A percentile compares a stretch with the other conserved stretches of the same genome.
phyloP scores from a whole-genome alignment of 2,797 vertebrate species.

The Parambassis ranga region DNA sequence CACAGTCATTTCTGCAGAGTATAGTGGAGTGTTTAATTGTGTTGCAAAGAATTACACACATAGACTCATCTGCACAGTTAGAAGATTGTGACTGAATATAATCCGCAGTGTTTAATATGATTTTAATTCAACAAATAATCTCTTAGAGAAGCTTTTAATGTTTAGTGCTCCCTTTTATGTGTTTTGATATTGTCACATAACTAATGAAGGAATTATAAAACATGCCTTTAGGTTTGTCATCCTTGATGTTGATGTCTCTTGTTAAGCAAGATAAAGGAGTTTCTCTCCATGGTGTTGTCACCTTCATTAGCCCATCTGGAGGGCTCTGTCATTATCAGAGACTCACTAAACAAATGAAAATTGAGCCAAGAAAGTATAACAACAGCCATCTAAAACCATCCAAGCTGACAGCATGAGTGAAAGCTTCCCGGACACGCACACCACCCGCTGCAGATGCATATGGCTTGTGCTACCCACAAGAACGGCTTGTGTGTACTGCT shows the following conservation, averaged over 20 bases:
- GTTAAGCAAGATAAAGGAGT: constrained; percentile 26
- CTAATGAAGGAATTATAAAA: neutral
- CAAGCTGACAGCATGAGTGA: constrained; percentile 43
- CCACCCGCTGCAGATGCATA: constrained; percentile 40
- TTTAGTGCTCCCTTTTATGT: neutral
- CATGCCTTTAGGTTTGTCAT: neutral
- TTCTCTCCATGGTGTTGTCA: constrained; percentile 30
- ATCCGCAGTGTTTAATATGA: too few species aligned
- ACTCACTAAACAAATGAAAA: constrained; percentile 44
- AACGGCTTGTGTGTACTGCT: constrained; percentile 24
- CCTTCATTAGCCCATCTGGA: constrained; percentile 53
- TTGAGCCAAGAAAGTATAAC: constrained; percentile 16
- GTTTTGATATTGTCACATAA: neutral
- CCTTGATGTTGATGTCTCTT: constrained; percentile 29
- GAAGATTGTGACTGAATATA: neutral
- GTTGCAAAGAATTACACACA: neutral
- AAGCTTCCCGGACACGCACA: constrained; percentile 36
- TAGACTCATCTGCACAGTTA: neutral
- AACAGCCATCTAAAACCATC: constrained; percentile 35
- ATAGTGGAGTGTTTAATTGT: neutral
- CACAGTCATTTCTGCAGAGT: neutral
- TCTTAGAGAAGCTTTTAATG: neutral
- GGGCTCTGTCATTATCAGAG: constrained; percentile 34
- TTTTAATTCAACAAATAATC: neutral
- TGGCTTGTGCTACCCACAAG: constrained; percentile 36